Evolutionary conservation across 1,140 invertebrate species (phyloP).

Genomic region (Bombyx mandarina): DNA sequence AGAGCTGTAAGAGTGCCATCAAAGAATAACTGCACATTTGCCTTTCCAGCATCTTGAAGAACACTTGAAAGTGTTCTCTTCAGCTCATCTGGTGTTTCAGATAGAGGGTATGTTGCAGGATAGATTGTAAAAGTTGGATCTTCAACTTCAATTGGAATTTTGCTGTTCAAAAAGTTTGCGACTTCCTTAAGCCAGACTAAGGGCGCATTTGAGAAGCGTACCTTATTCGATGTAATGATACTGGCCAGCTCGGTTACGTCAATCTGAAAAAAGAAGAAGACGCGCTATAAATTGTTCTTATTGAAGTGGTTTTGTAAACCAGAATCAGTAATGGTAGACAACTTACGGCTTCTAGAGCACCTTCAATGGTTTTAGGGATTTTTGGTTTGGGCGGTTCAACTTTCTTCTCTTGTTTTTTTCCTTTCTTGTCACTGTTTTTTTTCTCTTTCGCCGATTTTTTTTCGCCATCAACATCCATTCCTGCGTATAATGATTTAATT

Average conservation of each 20-base stretch:
- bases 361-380: conserved; percentile 77
- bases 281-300: neutral
- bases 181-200: conserved; percentile 75
- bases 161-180: conserved; percentile 74
- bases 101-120: conserved; percentile 68
- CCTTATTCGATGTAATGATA: conserved; percentile 69
- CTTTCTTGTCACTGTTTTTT: conserved; percentile 56
- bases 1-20: conserved; percentile 76
- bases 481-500: conserved; percentile 52
- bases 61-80: conserved; percentile 70
- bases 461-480: conserved; percentile 62
- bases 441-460: conserved; percentile 63
- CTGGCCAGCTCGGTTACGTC: conserved; percentile 71
- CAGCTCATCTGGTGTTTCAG: conserved; percentile 70
- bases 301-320: neutral
- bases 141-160: conserved; percentile 74
- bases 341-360: conserved; percentile 75
- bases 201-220: conserved; percentile 74
- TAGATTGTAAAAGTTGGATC: conserved; percentile 72
- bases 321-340: neutral
- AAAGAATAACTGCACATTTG: conserved; percentile 75
- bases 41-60: conserved; percentile 71
- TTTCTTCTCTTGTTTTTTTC: conserved; percentile 67
- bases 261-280: conserved; percentile 66
- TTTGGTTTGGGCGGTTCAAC: conserved; percentile 71